These are phyloP conservation scores for Ips typographus DNA, from an alignment of 1,140 invertebrate species.

Conservation along the genomic window DNA sequence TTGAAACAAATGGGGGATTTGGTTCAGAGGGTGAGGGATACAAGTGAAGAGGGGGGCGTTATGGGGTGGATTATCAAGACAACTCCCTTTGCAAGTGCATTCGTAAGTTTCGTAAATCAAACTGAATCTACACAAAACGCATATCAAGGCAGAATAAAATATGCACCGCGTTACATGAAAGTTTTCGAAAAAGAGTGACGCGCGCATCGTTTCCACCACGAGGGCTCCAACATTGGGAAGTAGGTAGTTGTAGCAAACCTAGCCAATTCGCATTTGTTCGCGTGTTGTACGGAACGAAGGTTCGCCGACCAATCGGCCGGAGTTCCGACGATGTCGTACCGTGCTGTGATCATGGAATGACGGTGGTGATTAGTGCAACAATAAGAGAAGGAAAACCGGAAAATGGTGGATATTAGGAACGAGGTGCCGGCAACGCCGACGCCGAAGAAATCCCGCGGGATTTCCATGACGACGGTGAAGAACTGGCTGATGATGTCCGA, in stretches of 20 bases:
- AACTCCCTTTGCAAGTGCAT: no score
- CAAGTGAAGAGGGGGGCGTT: no score
- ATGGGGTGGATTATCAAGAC: no score
- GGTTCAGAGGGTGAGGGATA: no score
- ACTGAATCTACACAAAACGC: no score
- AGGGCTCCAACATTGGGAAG: constrained; percentile 6
- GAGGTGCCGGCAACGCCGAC: constrained; percentile 41
- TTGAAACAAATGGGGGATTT: no score
- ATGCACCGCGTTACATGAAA: no score
- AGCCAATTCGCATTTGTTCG: constrained; percentile 15
- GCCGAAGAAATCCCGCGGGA: constrained; percentile 48
- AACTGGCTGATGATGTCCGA: constrained; percentile 66
- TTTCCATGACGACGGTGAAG: constrained; percentile 62
- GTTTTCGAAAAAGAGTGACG: neutral
- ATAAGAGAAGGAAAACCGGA: constrained; percentile 1
- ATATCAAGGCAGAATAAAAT: no score
- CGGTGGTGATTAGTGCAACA: neutral
- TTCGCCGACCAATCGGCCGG: neutral
- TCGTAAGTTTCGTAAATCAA: no score
- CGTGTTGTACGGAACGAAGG: constrained; percentile 3
- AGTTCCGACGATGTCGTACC: neutral
- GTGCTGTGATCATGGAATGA: no score
- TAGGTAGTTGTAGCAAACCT: constrained; percentile 3
- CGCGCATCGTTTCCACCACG: constrained; percentile 12
- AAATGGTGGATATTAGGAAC: constrained; percentile 49